Conservation (phyloP, 2,113 vertebrate genomes). For the Pelvicachromis taeniatus region DNA sequence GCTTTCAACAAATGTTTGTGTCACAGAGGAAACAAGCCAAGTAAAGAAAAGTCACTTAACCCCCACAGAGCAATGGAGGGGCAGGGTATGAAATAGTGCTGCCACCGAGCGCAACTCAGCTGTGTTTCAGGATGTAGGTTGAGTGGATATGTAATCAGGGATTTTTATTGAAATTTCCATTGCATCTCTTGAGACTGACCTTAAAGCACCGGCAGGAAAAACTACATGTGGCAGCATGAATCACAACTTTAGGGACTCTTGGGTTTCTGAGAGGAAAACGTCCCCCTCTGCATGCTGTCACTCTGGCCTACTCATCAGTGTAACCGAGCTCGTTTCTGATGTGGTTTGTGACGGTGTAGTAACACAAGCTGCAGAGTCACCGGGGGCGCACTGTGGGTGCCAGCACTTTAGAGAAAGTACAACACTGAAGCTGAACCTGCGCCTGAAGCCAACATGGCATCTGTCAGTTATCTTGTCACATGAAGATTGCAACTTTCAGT, state of each 20-base stretch:
- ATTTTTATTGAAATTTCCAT: constrained; percentile 53
- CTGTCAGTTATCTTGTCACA: neutral
- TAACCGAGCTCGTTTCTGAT: constrained; percentile 24
- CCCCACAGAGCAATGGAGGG: neutral
- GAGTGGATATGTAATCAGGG: constrained; percentile 19
- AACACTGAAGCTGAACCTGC: neutral
- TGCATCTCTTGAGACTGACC: neutral
- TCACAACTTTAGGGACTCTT: constrained; percentile 42
- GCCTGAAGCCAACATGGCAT: neutral
- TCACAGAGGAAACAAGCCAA: neutral
- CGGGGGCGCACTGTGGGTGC: neutral
- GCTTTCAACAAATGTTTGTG: neutral
- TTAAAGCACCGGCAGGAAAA: constrained; percentile 22
- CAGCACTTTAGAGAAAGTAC: neutral
- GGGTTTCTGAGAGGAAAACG: neutral
- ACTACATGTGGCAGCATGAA: constrained; percentile 23
- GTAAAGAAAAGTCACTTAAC: neutral
- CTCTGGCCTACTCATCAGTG: constrained; percentile 19
- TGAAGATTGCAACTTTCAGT: neutral
- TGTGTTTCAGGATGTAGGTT: neutral
- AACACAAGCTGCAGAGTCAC: constrained; percentile 1
- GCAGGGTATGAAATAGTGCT: neutral
- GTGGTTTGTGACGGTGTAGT: constrained; percentile 37
- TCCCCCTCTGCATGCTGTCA: neutral
- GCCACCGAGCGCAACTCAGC: neutral